Percentiles rank a stretch among this genome's conserved stretches.
Evolutionary conservation across 1,140 invertebrate genomes (phyloP).

Genomic region (Triops longicaudatus): DNA sequence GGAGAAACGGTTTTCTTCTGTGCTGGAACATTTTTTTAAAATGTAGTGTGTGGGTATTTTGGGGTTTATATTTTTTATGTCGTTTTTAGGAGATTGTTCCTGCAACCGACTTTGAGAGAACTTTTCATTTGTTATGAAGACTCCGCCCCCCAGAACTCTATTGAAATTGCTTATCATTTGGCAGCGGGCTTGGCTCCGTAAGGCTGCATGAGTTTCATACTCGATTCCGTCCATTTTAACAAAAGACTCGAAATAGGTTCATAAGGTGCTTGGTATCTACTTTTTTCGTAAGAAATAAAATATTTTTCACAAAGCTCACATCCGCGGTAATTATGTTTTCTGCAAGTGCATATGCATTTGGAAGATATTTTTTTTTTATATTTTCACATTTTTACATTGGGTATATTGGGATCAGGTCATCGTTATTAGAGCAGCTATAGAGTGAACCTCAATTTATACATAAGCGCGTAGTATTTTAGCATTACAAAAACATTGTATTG

Average conservation of each 20-base stretch:
- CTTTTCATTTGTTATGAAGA: background rate
- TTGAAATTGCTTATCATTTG: background rate
- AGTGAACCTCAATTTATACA: no score
- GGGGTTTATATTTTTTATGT: background rate
- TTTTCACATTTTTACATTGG: no score
- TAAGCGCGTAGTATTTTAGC: background rate
- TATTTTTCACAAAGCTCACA: no score
- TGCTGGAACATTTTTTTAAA: no score
- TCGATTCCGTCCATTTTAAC: background rate
- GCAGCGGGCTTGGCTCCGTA: background rate
- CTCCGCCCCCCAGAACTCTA: background rate
- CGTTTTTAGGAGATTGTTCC: background rate
- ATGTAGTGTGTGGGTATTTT: background rate
- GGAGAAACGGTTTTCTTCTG: no score
- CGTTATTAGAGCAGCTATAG: no score
- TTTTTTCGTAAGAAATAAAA: no score
- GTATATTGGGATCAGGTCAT: no score
- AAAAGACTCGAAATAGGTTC: background rate
- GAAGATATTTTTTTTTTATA: no score
- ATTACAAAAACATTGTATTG: conserved; percentile 4
- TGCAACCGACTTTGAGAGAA: background rate
- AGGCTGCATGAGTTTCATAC: background rate
- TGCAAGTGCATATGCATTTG: no score
- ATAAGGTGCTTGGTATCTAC: no score
- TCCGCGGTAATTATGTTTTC: no score